phyloP scores from a whole-genome alignment of 2,888 invertebrate species.

The Trachelus troglodyta region DNA sequence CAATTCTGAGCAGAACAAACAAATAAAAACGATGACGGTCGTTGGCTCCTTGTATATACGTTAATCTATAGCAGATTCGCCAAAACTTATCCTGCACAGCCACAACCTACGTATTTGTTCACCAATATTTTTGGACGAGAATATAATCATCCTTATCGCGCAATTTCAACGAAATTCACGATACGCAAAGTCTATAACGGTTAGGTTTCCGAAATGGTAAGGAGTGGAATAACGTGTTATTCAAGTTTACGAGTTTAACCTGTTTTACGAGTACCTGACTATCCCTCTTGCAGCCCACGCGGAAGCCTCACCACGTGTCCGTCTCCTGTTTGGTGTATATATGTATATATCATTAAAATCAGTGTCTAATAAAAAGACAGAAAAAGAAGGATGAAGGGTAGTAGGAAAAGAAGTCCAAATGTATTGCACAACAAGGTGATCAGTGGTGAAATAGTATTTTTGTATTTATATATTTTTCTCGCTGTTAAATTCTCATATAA shows the following conservation, averaged over 20 bases:
- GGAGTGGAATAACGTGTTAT: not conserved
- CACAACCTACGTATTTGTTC: not conserved
- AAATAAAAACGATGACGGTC: not conserved
- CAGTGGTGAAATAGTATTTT: not conserved
- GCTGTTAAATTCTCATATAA: not conserved
- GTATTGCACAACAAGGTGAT: not conserved
- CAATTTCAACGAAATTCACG: not conserved
- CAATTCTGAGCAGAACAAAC: not conserved
- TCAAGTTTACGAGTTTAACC: not conserved
- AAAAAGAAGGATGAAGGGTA: not conserved
- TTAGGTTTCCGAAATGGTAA: not conserved
- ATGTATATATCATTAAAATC: not conserved
- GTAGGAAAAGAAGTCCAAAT: not conserved
- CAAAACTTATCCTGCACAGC: too few relatives aligned
- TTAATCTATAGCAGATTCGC: too few relatives aligned
- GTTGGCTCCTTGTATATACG: not conserved
- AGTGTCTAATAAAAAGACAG: not conserved
- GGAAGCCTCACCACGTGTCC: not conserved
- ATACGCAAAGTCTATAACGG: not conserved
- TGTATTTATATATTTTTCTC: not conserved
- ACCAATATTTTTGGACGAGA: not conserved
- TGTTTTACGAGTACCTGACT: not conserved
- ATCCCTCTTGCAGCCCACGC: not conserved
- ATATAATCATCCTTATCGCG: not conserved
- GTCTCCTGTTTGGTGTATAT: not conserved